Conservation (phyloP, 2,113 vertebrate genomes). For the Coptodon bakossiorum region DNA sequence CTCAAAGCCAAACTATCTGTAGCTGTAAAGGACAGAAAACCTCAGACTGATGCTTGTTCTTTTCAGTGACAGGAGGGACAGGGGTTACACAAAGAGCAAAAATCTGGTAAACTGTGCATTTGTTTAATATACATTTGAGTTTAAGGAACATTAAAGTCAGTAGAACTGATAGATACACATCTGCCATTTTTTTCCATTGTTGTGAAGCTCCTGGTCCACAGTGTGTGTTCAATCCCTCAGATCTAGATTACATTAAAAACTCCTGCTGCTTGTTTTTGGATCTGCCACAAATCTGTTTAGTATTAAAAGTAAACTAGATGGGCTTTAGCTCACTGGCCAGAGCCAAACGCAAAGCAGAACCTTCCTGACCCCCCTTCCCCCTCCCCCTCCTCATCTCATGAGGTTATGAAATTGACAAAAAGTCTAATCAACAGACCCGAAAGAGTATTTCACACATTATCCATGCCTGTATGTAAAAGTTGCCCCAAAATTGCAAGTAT, state of each 20-base stretch:
- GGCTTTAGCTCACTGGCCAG: background rate
- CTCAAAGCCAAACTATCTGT: background rate
- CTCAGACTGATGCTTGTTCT: background rate
- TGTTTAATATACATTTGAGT: background rate
- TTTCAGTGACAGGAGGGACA: background rate
- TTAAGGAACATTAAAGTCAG: background rate
- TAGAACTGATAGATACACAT: background rate
- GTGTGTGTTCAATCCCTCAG: background rate
- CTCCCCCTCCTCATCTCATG: background rate
- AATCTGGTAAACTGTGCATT: background rate
- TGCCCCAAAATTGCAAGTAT: background rate
- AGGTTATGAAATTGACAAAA: background rate
- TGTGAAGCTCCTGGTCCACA: background rate
- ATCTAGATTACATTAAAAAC: conserved; percentile 14
- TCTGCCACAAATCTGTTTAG: conserved; percentile 29
- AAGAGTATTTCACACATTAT: background rate
- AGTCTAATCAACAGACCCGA: background rate
- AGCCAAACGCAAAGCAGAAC: background rate
- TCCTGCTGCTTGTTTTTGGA: conserved; percentile 16
- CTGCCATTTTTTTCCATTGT: background rate
- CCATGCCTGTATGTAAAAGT: background rate
- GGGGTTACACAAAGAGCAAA: background rate
- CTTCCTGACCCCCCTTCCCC: background rate
- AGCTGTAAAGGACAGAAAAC: background rate
- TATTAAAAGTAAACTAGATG: conserved; percentile 57